Evolutionary conservation across 2,888 invertebrate species (phyloP).

Genomic region (Hirtodrosophila duncani): DNA sequence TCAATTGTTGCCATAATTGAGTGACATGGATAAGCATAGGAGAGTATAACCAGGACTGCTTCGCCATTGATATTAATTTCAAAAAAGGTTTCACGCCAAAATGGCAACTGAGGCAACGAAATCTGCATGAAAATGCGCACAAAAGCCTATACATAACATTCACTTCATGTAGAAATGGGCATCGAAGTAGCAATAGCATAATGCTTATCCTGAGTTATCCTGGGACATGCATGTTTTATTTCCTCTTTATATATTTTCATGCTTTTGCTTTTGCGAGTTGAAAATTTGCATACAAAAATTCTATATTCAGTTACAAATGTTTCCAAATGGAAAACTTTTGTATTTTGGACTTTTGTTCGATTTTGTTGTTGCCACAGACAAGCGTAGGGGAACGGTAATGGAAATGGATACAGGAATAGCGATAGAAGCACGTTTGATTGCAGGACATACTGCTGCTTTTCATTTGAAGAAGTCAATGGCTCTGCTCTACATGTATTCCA

Average conservation of each 20-base stretch:
- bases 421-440: too few species aligned
- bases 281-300: constrained; percentile 37
- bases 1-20: constrained; percentile 61
- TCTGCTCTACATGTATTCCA: not conserved
- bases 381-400: too few species aligned
- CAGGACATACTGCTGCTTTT: too few species aligned
- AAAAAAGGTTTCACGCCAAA: constrained; percentile 46
- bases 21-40: constrained; percentile 44
- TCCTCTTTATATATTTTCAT: constrained; percentile 20
- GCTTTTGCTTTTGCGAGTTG: constrained; percentile 21
- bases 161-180: not conserved
- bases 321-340: constrained; percentile 33
- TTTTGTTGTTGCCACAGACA: constrained; percentile 16
- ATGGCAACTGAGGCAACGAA: constrained; percentile 48
- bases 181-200: constrained; percentile 22
- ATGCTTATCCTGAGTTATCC: constrained; percentile 20
- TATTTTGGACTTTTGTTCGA: constrained; percentile 24
- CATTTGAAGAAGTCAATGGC: constrained; percentile 11
- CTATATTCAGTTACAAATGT: constrained; percentile 38
- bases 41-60: constrained; percentile 8
- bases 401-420: too few species aligned
- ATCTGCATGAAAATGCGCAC: constrained; percentile 64
- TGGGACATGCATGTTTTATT: constrained; percentile 21
- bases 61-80: constrained; percentile 37
- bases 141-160: constrained; percentile 47